A percentile compares a stretch with the other conserved stretches of the same genome.
Evolutionary conservation across 2,888 invertebrate genomes (phyloP).

Genomic region (Platycheirus rosarum): DNA sequence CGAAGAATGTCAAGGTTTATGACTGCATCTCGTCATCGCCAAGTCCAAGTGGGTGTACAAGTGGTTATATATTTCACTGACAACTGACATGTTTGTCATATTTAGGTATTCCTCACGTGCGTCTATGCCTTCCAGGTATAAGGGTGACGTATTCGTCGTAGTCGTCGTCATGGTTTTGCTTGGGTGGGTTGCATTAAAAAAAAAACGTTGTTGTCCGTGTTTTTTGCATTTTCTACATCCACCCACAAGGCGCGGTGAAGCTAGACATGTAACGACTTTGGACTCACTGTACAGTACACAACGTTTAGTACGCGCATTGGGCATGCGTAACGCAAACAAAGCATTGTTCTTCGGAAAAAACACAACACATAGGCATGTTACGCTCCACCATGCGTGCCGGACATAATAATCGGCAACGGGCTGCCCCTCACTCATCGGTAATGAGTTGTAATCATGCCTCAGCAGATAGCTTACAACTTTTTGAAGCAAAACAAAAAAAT

Average conservation of each 20-base stretch:
- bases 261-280: constrained; percentile 1
- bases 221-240: constrained; percentile 22
- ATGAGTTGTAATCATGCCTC: constrained; percentile 61
- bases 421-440: neutral
- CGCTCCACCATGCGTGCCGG: constrained; percentile 70
- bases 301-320: constrained; percentile 49
- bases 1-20: constrained; percentile 64
- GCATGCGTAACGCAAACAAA: constrained; percentile 50
- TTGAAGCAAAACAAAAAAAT: neutral
- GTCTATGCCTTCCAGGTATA: constrained; percentile 20
- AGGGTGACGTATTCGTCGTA: neutral
- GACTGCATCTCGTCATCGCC: constrained; percentile 19
- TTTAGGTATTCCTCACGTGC: constrained; percentile 26
- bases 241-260: constrained; percentile 54
- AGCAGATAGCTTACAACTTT: constrained; percentile 20
- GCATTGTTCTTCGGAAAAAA: constrained; percentile 26
- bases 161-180: constrained; percentile 38
- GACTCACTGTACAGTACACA: constrained; percentile 16
- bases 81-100: constrained; percentile 46
- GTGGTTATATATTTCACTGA: constrained; percentile 51
- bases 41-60: constrained; percentile 8
- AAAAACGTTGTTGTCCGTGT: no score
- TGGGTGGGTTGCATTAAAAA: constrained; percentile 42
- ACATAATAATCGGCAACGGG: constrained; percentile 60
- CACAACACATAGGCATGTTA: constrained; percentile 45